Percentiles rank a stretch among this genome's conserved stretches.
phyloP scores from a whole-genome alignment of 2,888 invertebrate genomes.

The Diloba caeruleocephala region DNA sequence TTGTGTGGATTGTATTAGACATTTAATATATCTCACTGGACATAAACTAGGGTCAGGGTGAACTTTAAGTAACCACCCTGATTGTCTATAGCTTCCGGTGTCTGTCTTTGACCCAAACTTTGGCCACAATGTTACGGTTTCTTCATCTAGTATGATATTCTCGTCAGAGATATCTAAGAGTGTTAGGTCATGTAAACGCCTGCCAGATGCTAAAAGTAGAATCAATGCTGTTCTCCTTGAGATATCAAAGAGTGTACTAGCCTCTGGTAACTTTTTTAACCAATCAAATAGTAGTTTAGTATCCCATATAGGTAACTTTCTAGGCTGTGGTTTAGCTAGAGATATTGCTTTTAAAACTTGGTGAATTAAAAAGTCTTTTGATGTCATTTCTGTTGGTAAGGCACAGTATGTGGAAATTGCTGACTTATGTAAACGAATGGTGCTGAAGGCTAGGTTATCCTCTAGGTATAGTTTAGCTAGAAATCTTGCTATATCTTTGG shows the following conservation, averaged over 20 bases:
- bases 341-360: not conserved
- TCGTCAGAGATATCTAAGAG: not conserved
- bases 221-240: not conserved
- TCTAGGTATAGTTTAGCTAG: not conserved
- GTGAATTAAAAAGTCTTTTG: not conserved
- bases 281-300: not conserved
- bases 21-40: not conserved
- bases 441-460: not conserved
- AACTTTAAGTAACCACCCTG: not conserved
- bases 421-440: not conserved
- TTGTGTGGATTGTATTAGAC: not conserved
- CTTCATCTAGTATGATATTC: not conserved
- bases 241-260: not conserved
- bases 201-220: not conserved
- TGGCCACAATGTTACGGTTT: not conserved
- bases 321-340: not conserved
- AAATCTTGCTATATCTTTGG: not conserved
- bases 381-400: not conserved
- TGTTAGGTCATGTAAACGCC: not conserved
- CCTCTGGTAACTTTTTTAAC: not conserved
- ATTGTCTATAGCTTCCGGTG: not conserved
- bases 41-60: not conserved
- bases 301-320: not conserved
- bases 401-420: not conserved
- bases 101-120: not conserved